phyloP scores from a whole-genome alignment of 92 coral and sea anemone species.

The Isaurus tuberculatus region DNA sequence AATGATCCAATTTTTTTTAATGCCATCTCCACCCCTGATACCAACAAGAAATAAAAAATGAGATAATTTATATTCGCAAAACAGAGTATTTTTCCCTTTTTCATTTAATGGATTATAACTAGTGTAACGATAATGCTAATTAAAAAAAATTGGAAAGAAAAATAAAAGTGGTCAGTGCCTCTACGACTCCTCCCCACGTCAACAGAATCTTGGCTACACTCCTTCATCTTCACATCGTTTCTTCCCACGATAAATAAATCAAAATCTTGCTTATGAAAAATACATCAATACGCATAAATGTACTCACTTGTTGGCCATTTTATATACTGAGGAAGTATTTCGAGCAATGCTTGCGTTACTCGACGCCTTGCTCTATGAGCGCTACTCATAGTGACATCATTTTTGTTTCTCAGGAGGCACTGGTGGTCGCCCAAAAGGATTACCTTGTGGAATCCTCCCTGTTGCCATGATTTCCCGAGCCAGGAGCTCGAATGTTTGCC shows the following conservation, averaged over 20 bases:
- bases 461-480: conserved; percentile 34
- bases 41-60: not conserved
- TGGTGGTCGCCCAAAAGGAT: conserved; percentile 40
- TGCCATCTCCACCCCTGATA: conserved; percentile 8
- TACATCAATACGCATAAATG: conserved; percentile 8
- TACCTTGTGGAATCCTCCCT: conserved; percentile 36
- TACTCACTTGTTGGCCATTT: conserved; percentile 56
- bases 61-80: not conserved
- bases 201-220: conserved; percentile 11
- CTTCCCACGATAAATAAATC: conserved; percentile 9
- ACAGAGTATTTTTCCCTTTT: conserved; percentile 9
- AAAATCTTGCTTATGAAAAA: conserved; percentile 8
- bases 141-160: not conserved
- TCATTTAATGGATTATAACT: conserved; percentile 8
- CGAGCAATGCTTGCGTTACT: conserved; percentile 28
- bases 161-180: not conserved
- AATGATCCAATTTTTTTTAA: conserved; percentile 1
- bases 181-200: not conserved
- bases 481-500: conserved; percentile 35
- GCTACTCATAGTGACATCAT: conserved; percentile 48
- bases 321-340: conserved; percentile 36
- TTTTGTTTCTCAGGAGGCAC: conserved; percentile 40
- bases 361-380: conserved; percentile 44
- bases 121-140: conserved; percentile 6
- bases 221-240: conserved; percentile 1